Base-by-base conservation (phyloP, 2,888 invertebrate species). In the Mechanitis messenoides region DNA sequence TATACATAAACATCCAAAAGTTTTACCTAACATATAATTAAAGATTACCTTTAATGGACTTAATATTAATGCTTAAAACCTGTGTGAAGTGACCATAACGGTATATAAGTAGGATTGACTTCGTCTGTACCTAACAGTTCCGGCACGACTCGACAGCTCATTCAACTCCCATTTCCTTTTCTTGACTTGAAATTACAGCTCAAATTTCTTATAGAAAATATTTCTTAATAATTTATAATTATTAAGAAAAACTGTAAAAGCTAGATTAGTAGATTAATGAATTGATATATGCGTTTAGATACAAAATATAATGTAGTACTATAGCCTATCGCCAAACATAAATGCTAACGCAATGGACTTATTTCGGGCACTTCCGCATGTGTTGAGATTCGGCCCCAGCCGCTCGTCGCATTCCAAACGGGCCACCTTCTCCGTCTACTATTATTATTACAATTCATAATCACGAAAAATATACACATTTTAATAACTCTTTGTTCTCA, bases 311-410 rank as follows among this genome's bases (percentile, higher is more conserved):
- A 72, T 76, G 59, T 53, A 55, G 55, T 56, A 60, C 58, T 60
- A 60, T 60, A 53, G 64, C 65, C 57, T 63, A 58, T 64, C 60
- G 59, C 66, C 66, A 63, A 61, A 65, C 63, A 64, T 61, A 64
- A 63, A 63, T 68, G 64, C 76, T 74, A 77, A 77, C 81, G 82
- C 80, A 80, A 79, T 78, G 75, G 78, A 83, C 80, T 85, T 88
- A 88, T 89, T 89, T 88, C 80, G 78, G 82, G 79, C 79, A 86
- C 85, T 87, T 88, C 87, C 87, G 87, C 84, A 80, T 85, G 78
- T 79, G 74, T 74, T 77, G 76, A 76, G 75, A 78, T 81, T 82
- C 72, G 79, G 79, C 77, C 77, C 80, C 80, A 78, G 76, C 74
- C 78, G 74, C 65, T 74, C 75, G 76, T 77, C 74, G 80, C 81